Evolutionary conservation across 2,797 vertebrate genomes (phyloP), one percentile per base, ranked within the genome.

Genomic region (Ceyx erithaca): DNA sequence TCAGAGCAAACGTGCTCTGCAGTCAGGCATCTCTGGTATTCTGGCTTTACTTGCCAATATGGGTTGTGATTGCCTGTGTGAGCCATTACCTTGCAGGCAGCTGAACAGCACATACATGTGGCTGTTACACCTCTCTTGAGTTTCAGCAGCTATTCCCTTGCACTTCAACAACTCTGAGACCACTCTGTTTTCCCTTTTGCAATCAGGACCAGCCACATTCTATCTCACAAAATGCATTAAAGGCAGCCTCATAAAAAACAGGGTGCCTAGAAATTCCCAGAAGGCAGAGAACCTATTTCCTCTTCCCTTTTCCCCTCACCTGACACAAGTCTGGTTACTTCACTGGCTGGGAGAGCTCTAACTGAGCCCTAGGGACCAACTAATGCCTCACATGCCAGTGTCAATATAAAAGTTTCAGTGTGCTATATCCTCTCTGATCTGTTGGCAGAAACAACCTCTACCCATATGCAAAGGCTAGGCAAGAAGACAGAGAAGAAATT

Each of bases 371-470:
- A 57, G 71, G 55, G 57, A 63, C 20, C 70, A 80, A 8, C 48
- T 59, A 79, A 10, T 26, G 26, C 81, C 46, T 78, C 7, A 4
- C 7, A n/a, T 0, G 0, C 30, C 2, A 0, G 45, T 16, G 0
- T 0, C 6, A 2, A 51, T 46, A 19, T 31, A 10, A 26, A 72
- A 70, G 48, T 75, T 66, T 23, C 58, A 64, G 72, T 40, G 48
- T 71, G 51, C 40, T 75, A 2, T n/a, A 2, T n/a, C 41, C 54
- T 87, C 57, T 66, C 64, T 45, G 68, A 59, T 67, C 70, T 81
- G 9, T 9, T 85, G 62, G 81, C 87, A 89, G 72, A 76, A 85
- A 48, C 11, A 45, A 80, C 35, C 59, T 75, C 55, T 4, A 69
- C 46, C 31, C 85, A 80, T 43, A 49, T 59, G 40, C 59, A 86